Evolutionary conservation across 2,797 vertebrate genomes (phyloP).

Genomic region (Mormyrus proboscirostris): DNA sequence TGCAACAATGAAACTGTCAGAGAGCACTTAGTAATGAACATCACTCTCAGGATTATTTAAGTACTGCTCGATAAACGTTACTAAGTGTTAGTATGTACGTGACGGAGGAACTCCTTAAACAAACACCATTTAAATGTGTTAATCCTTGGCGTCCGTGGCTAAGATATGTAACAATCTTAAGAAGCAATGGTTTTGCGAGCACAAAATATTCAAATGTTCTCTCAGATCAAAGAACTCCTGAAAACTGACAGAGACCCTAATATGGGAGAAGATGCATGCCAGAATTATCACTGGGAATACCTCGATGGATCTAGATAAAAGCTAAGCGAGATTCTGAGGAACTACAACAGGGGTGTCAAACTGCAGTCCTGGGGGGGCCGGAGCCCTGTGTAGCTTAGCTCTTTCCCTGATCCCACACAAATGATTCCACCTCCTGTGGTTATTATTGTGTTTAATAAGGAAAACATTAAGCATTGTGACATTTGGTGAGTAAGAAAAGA

Average conservation of each 20-base stretch:
- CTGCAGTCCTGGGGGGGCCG: too few species aligned
- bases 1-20: background rate
- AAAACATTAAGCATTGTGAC: background rate
- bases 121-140: background rate
- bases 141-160: background rate
- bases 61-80: background rate
- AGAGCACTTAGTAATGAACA: background rate
- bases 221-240: background rate
- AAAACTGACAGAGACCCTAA: background rate
- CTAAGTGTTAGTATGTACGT: background rate
- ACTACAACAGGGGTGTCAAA: background rate
- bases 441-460: background rate
- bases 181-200: background rate
- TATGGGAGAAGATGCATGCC: background rate
- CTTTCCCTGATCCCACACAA: too few species aligned
- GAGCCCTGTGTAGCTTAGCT: too few species aligned
- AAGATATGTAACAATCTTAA: background rate
- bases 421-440: background rate
- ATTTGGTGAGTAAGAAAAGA: background rate
- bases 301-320: background rate
- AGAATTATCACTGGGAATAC: background rate
- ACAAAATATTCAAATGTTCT: background rate
- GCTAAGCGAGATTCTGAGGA: background rate
- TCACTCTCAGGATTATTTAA: background rate
- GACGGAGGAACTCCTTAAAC: background rate